Evolutionary conservation across 2,888 invertebrate genomes (phyloP).

Genomic region (Tuberolachnus salignus): DNA sequence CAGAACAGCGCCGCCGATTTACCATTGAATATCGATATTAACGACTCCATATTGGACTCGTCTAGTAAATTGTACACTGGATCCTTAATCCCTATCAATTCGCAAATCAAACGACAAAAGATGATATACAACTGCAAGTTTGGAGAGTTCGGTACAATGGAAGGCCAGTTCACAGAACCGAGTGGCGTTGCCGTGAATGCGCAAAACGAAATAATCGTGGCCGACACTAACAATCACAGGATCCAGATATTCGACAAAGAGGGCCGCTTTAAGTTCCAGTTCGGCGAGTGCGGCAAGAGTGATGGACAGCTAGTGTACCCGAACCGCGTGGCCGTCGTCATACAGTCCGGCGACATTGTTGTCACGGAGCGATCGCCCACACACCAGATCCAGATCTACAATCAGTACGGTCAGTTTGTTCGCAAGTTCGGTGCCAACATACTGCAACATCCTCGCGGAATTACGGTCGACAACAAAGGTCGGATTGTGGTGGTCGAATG

Average conservation of each 20-base stretch:
- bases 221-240: conserved; percentile 98
- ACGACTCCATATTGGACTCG: conserved; percentile 80
- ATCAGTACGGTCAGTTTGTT: conserved; percentile 99
- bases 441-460: conserved; percentile 97
- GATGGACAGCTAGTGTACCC: conserved; percentile 98
- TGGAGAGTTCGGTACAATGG: conserved; percentile 98
- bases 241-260: conserved; percentile 99
- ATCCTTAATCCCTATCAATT: conserved; percentile 89
- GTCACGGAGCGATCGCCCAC: conserved; percentile 98
- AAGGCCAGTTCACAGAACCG: conserved; percentile 98
- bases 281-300: conserved; percentile 97
- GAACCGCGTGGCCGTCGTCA: conserved; percentile 97
- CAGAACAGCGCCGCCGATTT: conserved; percentile 72
- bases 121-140: conserved; percentile 99
- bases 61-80: conserved; percentile 88
- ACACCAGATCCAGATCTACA: conserved; percentile 99
- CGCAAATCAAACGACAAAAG: conserved; percentile 97
- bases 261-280: conserved; percentile 98
- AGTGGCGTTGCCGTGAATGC: conserved; percentile 99
- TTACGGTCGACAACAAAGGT: conserved; percentile 97
- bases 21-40: conserved; percentile 67
- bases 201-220: conserved; percentile 97
- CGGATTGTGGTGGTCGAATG: conserved; percentile 99
- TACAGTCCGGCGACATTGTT: conserved; percentile 97
- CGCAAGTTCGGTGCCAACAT: conserved; percentile 99